Conservation (phyloP, 2,113 vertebrate genomes). For the Leptobrachium leishanense region DNA sequence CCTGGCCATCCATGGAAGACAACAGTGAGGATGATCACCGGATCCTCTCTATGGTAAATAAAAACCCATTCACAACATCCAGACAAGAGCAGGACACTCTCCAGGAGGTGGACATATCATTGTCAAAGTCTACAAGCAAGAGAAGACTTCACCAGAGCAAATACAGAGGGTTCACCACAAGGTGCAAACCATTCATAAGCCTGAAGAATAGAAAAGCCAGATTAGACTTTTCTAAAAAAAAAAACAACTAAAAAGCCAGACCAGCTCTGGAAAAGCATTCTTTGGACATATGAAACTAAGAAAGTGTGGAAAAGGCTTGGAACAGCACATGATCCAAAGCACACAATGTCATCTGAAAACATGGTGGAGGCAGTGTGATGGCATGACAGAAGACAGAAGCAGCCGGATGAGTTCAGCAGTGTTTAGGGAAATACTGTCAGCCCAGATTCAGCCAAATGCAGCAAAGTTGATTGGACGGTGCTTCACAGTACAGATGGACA, state of each 20-base stretch:
- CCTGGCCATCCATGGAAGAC: neutral
- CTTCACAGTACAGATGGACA: neutral
- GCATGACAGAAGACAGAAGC: neutral
- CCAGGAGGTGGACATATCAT: neutral
- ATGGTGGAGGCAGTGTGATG: neutral
- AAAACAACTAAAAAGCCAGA: neutral
- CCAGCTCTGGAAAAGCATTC: neutral
- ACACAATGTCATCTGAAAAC: neutral
- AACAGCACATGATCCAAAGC: conserved; percentile 1
- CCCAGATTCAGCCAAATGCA: neutral
- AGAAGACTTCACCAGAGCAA: neutral
- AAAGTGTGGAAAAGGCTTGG: conserved; percentile 1
- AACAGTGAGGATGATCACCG: neutral
- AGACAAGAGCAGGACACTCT: neutral
- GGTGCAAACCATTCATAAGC: conserved; percentile 9
- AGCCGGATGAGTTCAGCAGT: neutral
- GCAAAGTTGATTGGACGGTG: neutral
- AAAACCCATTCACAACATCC: conserved; percentile 1
- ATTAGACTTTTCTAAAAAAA: conserved; percentile 5
- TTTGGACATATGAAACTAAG: conserved; percentile 6
- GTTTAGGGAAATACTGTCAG: neutral
- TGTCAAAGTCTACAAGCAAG: neutral
- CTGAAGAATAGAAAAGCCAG: neutral
- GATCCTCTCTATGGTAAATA: neutral
- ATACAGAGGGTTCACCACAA: conserved; percentile 10